These are phyloP conservation scores for Anthopleura xanthogrammica DNA, from an alignment of 92 coral and sea anemone genomes.

Conservation along the genomic window DNA sequence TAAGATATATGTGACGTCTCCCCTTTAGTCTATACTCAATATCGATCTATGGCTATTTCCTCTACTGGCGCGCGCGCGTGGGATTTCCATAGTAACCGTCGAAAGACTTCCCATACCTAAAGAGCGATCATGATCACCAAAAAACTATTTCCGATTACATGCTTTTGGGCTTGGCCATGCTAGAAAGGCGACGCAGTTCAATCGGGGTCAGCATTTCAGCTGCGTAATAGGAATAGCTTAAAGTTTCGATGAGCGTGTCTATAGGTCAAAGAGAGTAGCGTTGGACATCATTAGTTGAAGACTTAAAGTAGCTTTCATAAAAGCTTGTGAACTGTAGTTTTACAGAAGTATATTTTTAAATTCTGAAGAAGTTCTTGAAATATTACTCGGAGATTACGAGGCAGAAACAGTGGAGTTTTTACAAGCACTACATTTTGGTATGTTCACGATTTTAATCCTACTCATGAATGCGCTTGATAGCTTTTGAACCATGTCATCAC, in stretches of 20 bases:
- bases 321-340: too few relatives aligned
- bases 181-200: background rate
- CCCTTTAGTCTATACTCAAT: background rate
- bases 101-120: background rate
- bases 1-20: background rate
- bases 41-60: background rate
- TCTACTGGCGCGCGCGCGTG: slow-evolving; percentile 1
- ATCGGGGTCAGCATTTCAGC: background rate
- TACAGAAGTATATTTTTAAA: too few relatives aligned
- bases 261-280: background rate
- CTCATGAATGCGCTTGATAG: too few relatives aligned
- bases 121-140: background rate
- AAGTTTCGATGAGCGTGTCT: background rate
- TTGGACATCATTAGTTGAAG: background rate
- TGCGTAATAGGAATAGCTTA: background rate
- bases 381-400: too few relatives aligned
- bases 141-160: background rate
- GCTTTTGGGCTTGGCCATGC: background rate
- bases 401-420: too few relatives aligned
- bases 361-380: too few relatives aligned
- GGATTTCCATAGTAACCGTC: background rate
- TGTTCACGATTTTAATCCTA: too few relatives aligned
- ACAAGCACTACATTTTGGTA: too few relatives aligned
- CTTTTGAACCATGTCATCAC: too few relatives aligned
- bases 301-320: background rate